Conservation (phyloP, 2,113 vertebrate genomes). For the Nettapus auritus region DNA sequence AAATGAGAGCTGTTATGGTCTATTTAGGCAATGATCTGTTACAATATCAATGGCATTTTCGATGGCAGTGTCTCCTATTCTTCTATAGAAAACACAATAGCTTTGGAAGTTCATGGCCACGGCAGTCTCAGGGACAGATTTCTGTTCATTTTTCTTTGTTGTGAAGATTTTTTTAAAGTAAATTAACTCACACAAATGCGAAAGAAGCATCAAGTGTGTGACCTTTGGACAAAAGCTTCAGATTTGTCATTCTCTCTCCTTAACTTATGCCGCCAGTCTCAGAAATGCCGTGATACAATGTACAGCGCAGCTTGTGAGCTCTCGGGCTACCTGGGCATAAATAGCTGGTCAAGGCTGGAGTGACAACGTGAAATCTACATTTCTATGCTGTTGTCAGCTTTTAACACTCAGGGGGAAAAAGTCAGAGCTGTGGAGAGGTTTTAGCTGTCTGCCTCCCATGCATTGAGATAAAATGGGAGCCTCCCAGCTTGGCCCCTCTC, state of each 20-base stretch:
- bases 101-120: conserved; percentile 65
- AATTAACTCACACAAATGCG: conserved; percentile 61
- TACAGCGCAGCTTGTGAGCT: neutral
- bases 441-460: conserved; percentile 35
- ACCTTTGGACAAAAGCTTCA: conserved; percentile 67
- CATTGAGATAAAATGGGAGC: conserved; percentile 25
- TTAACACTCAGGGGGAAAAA: neutral
- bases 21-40: conserved; percentile 69
- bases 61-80: conserved; percentile 62
- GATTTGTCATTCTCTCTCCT: conserved; percentile 63
- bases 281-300: neutral
- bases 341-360: conserved; percentile 27
- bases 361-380: conserved; percentile 62
- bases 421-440: conserved; percentile 24
- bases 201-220: conserved; percentile 67
- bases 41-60: conserved; percentile 71
- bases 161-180: conserved; percentile 57
- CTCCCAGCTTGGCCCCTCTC: conserved; percentile 1
- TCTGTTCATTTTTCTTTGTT: conserved; percentile 71
- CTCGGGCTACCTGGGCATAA: conserved; percentile 62
- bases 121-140: conserved; percentile 56
- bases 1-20: conserved; percentile 66
- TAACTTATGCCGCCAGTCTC: neutral
- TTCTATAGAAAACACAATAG: conserved; percentile 68
- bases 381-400: conserved; percentile 65